Evolutionary conservation across 2,888 invertebrate genomes (phyloP).

Genomic region (Tolmerus cingulatus): DNA sequence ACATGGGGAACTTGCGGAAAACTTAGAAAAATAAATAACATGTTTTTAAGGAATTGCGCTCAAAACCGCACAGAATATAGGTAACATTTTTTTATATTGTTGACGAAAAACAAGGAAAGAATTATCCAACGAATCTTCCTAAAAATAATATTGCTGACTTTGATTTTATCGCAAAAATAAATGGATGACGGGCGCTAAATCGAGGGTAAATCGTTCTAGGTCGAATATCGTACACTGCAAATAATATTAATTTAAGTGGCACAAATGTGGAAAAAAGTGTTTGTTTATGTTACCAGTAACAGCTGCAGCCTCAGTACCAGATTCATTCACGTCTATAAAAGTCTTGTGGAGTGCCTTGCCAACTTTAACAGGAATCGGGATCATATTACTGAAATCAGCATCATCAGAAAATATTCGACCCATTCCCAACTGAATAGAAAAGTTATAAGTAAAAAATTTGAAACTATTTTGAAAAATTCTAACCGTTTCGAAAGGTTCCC

Average conservation of each 20-base stretch:
- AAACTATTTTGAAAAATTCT: background rate
- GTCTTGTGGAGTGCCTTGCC: slow-evolving; percentile 83
- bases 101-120: background rate
- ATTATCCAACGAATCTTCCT: background rate
- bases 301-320: slow-evolving; percentile 86
- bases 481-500: slow-evolving; percentile 62
- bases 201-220: background rate
- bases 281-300: slow-evolving; percentile 67
- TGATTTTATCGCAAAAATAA: slow-evolving; percentile 10
- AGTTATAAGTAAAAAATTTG: background rate
- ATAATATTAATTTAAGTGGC: background rate
- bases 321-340: slow-evolving; percentile 85
- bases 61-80: background rate
- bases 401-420: slow-evolving; percentile 68
- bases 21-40: background rate
- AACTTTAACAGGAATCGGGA: slow-evolving; percentile 68
- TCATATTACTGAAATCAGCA: slow-evolving; percentile 72
- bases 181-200: background rate
- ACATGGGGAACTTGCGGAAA: background rate
- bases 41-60: background rate
- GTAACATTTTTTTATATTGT: too few species aligned
- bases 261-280: background rate
- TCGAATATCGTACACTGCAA: background rate
- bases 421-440: slow-evolving; percentile 72
- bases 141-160: slow-evolving; percentile 2